Percentiles rank a stretch among this genome's conserved stretches.
phyloP scores from a whole-genome alignment of 2,113 vertebrate species.

The Corythornis vintsioides region DNA sequence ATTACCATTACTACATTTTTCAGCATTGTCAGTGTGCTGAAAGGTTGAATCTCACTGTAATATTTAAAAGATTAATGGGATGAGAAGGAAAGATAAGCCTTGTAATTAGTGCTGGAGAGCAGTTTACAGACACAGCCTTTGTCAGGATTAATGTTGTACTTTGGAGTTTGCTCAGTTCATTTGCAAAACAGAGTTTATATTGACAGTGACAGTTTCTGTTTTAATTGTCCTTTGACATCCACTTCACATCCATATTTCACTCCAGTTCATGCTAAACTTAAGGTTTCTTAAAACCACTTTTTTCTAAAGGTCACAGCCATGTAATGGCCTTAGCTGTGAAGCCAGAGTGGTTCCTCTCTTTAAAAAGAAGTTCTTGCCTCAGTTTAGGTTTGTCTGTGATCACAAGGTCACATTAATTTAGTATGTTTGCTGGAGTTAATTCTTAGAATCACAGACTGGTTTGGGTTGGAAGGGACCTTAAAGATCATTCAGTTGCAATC shows the following conservation, averaged over 20 bases:
- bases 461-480: not conserved
- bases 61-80: not conserved
- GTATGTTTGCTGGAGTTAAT: not conserved
- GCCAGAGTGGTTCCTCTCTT: not conserved
- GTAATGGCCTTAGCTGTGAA: not conserved
- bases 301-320: not conserved
- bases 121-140: not conserved
- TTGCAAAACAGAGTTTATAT: not conserved
- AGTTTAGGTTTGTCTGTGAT: not conserved
- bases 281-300: not conserved
- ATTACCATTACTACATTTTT: not conserved
- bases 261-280: not conserved
- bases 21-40: not conserved
- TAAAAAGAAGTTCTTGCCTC: not conserved
- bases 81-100: not conserved
- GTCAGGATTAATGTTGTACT: not conserved
- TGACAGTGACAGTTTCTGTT: not conserved
- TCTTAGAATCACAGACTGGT: not conserved
- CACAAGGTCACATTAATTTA: not conserved
- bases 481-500: not conserved
- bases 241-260: not conserved
- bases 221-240: not conserved
- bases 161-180: not conserved
- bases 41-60: not conserved
- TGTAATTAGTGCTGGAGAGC: not conserved